Base-by-base conservation (phyloP, 2,888 invertebrate genomes). In the Watsonalla cultraria region DNA sequence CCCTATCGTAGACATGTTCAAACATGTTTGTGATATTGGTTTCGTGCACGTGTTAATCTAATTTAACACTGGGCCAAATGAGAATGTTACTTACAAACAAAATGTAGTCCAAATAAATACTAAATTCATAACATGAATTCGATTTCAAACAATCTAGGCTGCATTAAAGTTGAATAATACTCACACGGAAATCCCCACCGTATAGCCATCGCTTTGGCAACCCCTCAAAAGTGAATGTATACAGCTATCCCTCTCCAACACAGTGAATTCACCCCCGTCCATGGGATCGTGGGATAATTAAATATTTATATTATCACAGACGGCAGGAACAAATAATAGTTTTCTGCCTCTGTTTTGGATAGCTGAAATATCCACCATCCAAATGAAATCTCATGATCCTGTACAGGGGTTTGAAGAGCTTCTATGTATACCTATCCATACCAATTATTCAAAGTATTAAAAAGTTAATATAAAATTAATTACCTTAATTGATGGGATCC, bases 221-320 rank as follows among this genome's bases (percentile, higher is more conserved):
- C 88, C 88, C 89, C 87, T 85, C 82, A 72, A 56, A 76, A 70
- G 68, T 66, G 68, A 72, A 72, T 69, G 60, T 60, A 67, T 82
- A 77, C 73, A 54, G 67, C 80, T 67, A 65, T 88, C 89, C 79
- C 83, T 69, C 76, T 89, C 79, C 62, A 74, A 55, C 85, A 68
- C 71, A 65, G 57, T 60, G 62, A 72, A 68, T 68, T 78, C 80
- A 80, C 89, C 86, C 86, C 74, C 70, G 66, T 73, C 75, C 72
- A 78, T 72, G 70, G 76, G 67, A 82, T 81, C 84, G 82, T 86
- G 84, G 80, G 83, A 86, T 87, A 87, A 89, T 90, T 88, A 88
- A 89, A 89, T 87, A 89, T 89, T 86, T 86, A 89, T 84, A 67
- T 80, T 78, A 81, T 83, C 76, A 73, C 74, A 76, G 69, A 76